A percentile compares a stretch with the other conserved stretches of the same genome.
Evolutionary conservation across 2,888 invertebrate species (phyloP).

Genomic region (Rambutsinella grinnellia): DNA sequence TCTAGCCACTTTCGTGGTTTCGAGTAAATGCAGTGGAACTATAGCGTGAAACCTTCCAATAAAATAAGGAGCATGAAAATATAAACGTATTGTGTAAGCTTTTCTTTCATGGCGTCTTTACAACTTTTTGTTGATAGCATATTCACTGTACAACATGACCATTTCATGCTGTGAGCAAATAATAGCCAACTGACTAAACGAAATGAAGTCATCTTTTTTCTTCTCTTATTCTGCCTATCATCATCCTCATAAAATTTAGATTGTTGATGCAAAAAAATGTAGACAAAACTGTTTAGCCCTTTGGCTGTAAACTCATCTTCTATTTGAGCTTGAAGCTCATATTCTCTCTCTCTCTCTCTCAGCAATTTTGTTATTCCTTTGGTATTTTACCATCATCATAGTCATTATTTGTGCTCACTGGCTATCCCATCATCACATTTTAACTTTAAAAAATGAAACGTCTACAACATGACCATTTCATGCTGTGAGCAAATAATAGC

Average conservation of each 20-base stretch:
- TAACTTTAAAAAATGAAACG: too few relatives aligned
- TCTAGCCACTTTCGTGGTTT: conserved; percentile 35
- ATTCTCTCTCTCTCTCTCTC: too few relatives aligned
- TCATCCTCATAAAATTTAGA: not conserved
- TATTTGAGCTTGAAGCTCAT: not conserved
- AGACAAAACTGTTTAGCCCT: not conserved
- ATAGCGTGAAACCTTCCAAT: too few relatives aligned
- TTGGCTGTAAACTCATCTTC: not conserved
- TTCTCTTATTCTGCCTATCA: not conserved
- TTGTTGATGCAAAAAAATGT: not conserved
- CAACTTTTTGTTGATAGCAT: too few relatives aligned
- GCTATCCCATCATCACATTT: too few relatives aligned
- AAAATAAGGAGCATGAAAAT: too few relatives aligned
- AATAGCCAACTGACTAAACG: not conserved
- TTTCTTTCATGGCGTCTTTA: too few relatives aligned
- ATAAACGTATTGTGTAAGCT: too few relatives aligned
- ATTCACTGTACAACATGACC: not conserved
- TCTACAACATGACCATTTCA: not conserved
- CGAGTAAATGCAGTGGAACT: not conserved
- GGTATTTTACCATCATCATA: too few relatives aligned
- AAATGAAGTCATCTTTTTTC: not conserved
- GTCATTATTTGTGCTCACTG: not conserved
- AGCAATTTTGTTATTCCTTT: not conserved
- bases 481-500: not conserved
- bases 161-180: not conserved